A percentile compares a stretch with the other conserved stretches of the same genome.
Conservation (phyloP, 2,888 invertebrate species). For the Scaptomyza parva region DNA sequence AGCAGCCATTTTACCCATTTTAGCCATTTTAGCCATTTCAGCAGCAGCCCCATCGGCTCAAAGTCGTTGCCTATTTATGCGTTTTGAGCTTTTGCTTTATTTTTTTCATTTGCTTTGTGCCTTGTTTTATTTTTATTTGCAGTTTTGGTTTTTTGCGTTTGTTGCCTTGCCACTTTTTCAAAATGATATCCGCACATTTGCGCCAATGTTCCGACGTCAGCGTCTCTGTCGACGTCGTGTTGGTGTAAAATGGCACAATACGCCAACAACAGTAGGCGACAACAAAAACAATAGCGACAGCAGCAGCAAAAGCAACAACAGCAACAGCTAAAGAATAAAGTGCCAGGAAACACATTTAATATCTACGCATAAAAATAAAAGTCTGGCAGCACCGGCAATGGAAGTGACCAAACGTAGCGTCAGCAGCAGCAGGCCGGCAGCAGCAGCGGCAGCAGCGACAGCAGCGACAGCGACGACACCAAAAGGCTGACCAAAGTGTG, state of each 20-base stretch:
- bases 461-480: constrained; percentile 33
- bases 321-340: constrained; percentile 69
- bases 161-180: constrained; percentile 26
- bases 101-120: constrained; percentile 21
- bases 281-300: constrained; percentile 25
- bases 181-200: constrained; percentile 74
- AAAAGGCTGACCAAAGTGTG: constrained; percentile 35
- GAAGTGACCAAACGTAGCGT: constrained; percentile 71
- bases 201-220: constrained; percentile 68
- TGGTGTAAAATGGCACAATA: constrained; percentile 74
- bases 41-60: constrained; percentile 34
- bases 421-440: constrained; percentile 26
- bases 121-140: constrained; percentile 9
- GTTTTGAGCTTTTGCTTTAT: constrained; percentile 54
- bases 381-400: constrained; percentile 69
- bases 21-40: constrained; percentile 10
- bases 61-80: constrained; percentile 74
- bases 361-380: constrained; percentile 75
- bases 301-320: constrained; percentile 49
- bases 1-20: too few relatives aligned
- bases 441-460: constrained; percentile 32
- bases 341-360: constrained; percentile 82
- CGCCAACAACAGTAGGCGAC: constrained; percentile 47
- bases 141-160: constrained; percentile 9
- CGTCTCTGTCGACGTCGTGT: constrained; percentile 53